Evolutionary conservation across 2,888 invertebrate genomes (phyloP).

Genomic region (Netelia inedita): DNA sequence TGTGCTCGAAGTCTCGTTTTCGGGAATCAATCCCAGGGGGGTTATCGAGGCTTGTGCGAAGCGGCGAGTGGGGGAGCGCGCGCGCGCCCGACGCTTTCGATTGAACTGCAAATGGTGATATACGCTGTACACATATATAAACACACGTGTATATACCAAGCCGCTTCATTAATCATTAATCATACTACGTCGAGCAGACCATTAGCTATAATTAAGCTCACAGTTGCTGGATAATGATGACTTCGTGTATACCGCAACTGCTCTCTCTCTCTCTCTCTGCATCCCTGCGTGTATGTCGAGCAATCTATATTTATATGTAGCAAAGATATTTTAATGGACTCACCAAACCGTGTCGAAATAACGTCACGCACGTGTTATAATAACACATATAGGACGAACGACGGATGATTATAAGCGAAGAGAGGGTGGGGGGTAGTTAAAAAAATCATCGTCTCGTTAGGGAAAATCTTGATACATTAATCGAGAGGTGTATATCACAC

Average conservation of each 20-base stretch:
- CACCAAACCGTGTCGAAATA: slow-evolving; percentile 39
- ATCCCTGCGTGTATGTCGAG: slow-evolving; percentile 8
- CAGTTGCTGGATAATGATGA: slow-evolving; percentile 60
- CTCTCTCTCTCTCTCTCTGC: slow-evolving; percentile 14
- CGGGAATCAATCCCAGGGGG: slow-evolving; percentile 50
- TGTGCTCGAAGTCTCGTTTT: slow-evolving; percentile 39
- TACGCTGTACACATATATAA: slow-evolving; percentile 9
- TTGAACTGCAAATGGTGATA: slow-evolving; percentile 55
- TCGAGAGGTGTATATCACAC: slow-evolving; percentile 25
- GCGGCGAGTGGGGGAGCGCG: slow-evolving; percentile 22
- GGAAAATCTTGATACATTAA: slow-evolving; percentile 36
- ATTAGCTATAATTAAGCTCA: slow-evolving; percentile 68
- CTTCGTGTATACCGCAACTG: slow-evolving; percentile 50
- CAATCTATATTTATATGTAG: slow-evolving; percentile 70
- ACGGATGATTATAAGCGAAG: slow-evolving; percentile 40
- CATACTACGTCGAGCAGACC: slow-evolving; percentile 64
- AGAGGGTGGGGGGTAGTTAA: slow-evolving; percentile 12
- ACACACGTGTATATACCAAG: slow-evolving; percentile 12
- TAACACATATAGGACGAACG: slow-evolving; percentile 42
- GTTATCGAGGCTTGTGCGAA: slow-evolving; percentile 28
- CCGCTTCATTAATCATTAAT: slow-evolving; percentile 64
- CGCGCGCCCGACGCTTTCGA: slow-evolving; percentile 25
- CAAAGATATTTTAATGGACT: slow-evolving; percentile 64
- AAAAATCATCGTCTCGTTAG: slow-evolving; percentile 58
- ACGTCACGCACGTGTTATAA: slow-evolving; percentile 54